phyloP scores from a whole-genome alignment of 2,113 vertebrate species.

The Phoenicopterus ruber region DNA sequence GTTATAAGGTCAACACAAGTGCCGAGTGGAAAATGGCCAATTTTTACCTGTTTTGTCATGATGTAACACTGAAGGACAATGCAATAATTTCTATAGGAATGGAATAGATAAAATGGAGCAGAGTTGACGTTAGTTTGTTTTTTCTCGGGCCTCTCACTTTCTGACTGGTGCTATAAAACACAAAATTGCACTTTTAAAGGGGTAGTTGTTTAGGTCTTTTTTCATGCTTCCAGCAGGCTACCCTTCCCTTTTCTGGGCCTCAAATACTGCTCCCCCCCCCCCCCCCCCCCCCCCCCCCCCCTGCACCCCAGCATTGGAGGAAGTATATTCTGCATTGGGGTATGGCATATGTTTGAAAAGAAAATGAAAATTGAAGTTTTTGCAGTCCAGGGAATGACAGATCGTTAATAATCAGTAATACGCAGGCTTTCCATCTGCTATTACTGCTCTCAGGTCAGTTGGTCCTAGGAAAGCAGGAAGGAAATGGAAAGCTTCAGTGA shows the following conservation, averaged over 20 bases:
- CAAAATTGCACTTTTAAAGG: neutral
- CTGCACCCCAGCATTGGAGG: neutral
- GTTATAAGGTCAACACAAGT: neutral
- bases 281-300: too few relatives aligned
- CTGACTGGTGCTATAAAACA: neutral
- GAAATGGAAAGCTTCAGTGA: conserved; percentile 47
- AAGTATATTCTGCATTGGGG: neutral
- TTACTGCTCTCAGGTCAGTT: conserved; percentile 36
- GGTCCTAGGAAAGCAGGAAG: conserved; percentile 37
- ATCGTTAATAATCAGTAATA: conserved; percentile 20
- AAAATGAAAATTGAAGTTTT: neutral
- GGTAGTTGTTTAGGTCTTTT: neutral
- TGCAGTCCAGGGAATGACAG: neutral
- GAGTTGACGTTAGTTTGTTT: neutral
- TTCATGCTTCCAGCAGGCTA: neutral
- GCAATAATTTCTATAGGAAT: neutral
- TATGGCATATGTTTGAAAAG: neutral
- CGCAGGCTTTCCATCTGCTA: conserved; percentile 1
- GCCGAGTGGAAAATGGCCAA: neutral
- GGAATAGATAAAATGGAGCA: neutral
- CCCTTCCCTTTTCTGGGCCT: conserved; percentile 8
- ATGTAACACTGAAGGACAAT: neutral
- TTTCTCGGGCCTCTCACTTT: neutral
- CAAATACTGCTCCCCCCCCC: neutral
- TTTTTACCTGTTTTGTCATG: neutral